Percentiles rank a stretch among this genome's conserved stretches.
Conservation (phyloP, 2,888 invertebrate genomes). For the Notodonta dromedarius region DNA sequence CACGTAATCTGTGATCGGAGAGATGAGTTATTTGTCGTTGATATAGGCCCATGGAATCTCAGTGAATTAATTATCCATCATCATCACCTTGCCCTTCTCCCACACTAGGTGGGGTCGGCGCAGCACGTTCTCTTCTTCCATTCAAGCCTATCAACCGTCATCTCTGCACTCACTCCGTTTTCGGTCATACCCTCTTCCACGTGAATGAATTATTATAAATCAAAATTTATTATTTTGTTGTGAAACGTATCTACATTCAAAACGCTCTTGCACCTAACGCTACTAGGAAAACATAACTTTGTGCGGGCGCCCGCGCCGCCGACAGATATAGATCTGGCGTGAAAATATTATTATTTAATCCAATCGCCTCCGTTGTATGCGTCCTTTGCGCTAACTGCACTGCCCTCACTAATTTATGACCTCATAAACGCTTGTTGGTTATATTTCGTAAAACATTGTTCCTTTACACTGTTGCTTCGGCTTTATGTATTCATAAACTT, state of each 20-base stretch:
- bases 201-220: background rate
- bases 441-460: background rate
- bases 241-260: too few relatives aligned
- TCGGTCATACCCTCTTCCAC: too few relatives aligned
- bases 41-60: background rate
- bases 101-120: too few relatives aligned
- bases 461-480: slow-evolving; percentile 3
- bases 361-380: slow-evolving; percentile 5
- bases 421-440: slow-evolving; percentile 4
- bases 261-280: too few relatives aligned
- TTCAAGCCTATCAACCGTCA: too few relatives aligned
- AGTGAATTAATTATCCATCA: too few relatives aligned
- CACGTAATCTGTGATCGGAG: too few relatives aligned
- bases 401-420: slow-evolving; percentile 10
- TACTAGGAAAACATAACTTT: too few relatives aligned
- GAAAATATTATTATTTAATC: slow-evolving; percentile 13
- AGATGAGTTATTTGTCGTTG: background rate
- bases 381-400: slow-evolving; percentile 13
- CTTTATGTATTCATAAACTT: background rate
- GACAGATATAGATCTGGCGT: slow-evolving; percentile 13
- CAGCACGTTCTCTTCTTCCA: too few relatives aligned
- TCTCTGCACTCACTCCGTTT: too few relatives aligned
- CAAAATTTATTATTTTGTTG: too few relatives aligned
- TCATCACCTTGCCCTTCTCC: too few relatives aligned
- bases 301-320: background rate